phyloP scores from a whole-genome alignment of 1,140 invertebrate species.

The Solen grandis region DNA sequence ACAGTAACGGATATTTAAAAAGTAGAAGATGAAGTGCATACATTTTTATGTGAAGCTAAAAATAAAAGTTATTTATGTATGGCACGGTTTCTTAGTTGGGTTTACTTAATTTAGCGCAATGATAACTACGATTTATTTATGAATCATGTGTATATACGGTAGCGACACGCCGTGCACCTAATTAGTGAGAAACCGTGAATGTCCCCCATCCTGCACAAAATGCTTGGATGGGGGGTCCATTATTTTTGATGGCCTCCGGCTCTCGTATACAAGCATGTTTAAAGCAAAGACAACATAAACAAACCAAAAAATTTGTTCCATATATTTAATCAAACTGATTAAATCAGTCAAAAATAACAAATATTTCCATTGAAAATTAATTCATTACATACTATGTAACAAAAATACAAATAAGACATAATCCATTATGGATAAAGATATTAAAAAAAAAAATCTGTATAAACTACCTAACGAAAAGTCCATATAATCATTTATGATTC shows the following conservation, averaged over 20 bases:
- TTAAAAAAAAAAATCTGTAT: background rate
- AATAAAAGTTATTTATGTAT: too few relatives aligned
- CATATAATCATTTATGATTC: background rate
- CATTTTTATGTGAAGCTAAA: too few relatives aligned
- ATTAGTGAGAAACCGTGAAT: too few relatives aligned
- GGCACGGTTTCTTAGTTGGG: too few relatives aligned
- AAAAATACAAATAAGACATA: background rate
- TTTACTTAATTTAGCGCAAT: too few relatives aligned
- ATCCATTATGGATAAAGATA: background rate
- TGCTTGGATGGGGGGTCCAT: slow-evolving; percentile 9
- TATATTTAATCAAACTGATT: background rate
- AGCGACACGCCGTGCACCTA: too few relatives aligned
- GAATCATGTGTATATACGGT: too few relatives aligned
- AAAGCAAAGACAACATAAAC: slow-evolving; percentile 21
- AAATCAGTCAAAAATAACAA: background rate
- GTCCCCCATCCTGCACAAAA: background rate
- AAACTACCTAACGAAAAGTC: background rate
- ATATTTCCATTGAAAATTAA: background rate
- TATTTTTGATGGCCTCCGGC: slow-evolving; percentile 30
- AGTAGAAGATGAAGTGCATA: too few relatives aligned
- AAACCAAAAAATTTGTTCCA: background rate
- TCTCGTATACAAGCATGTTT: slow-evolving; percentile 22
- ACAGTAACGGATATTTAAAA: too few relatives aligned
- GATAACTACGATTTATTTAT: too few relatives aligned
- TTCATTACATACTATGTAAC: background rate